Conservation (phyloP, 2,797 vertebrate genomes). For the Meda fulgida region DNA sequence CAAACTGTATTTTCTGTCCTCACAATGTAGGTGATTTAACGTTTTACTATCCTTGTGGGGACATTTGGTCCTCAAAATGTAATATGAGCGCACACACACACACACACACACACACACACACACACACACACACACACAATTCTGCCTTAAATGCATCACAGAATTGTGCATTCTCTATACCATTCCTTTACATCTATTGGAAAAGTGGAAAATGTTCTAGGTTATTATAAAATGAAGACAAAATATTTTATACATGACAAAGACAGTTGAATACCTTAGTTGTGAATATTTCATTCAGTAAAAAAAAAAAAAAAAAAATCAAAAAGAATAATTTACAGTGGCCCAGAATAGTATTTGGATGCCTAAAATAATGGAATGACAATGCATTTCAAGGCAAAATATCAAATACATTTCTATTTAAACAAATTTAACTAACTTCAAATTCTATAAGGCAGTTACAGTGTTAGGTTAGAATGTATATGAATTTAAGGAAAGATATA, state of each 20-base stretch:
- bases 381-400: neutral
- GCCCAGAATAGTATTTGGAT: neutral
- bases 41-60: too few relatives aligned
- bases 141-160: neutral
- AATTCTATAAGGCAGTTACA: neutral
- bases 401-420: too few relatives aligned
- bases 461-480: neutral
- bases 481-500: neutral
- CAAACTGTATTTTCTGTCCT: neutral
- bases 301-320: too few relatives aligned
- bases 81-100: too few relatives aligned
- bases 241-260: neutral
- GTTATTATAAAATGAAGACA: neutral
- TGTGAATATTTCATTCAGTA: neutral
- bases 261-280: neutral
- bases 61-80: too few relatives aligned
- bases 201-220: neutral
- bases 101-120: conserved; percentile 3
- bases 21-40: too few relatives aligned
- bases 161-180: neutral
- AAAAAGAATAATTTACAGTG: too few relatives aligned
- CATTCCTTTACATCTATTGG: neutral
- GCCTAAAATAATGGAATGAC: neutral
- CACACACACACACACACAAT: conserved; percentile 46
- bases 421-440: too few relatives aligned